Base-by-base conservation (phyloP, 35 echinoderm and acorn worm species). In the Amphiura filiformis region DNA sequence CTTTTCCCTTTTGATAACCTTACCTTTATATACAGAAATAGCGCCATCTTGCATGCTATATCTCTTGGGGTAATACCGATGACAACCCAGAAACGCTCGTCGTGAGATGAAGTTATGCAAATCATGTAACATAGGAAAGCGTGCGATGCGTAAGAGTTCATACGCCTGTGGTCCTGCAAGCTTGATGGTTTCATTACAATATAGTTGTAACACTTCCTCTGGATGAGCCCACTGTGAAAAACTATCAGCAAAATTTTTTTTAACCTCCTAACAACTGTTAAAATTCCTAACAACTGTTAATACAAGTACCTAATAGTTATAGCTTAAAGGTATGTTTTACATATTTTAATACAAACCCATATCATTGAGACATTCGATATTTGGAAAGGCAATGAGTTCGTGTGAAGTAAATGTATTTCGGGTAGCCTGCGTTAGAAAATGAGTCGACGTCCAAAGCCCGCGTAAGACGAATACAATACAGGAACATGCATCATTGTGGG, bases 121-220 rank as follows among this genome's bases (percentile, higher is more conserved):
- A 3, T 76, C 85, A 13, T 87, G 34, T 22, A 92, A 42, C 30
- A 33, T 32, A 31, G 56, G 56, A 57, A 87, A 91, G 32, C 78
- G 79, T 30, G 42, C 39, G 20, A 92, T 76, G 52, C 91, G 78
- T 32, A 79, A 57, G 38, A 87, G 79, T 34, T 92, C 91, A 34
- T 92, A 92, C 20, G 86, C 38, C 38, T 92, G 91, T 28, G 91
- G 91, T 37, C 85, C 85, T 37, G 85, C 77, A 12, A 92, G 80
- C 32, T 82, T 88, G 31, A 80, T 76, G 33, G 75, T 35, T 1
- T 37, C 75, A 22, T 87, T 57, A 30, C 36, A 34, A 57, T 40
- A 88, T 33, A 75, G 57, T 17, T 81, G 38, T 31, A 92, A 56
- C 36, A 77, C 61, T 76, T 92, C 84, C 56, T 57, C 65, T 44